Evolutionary conservation across 1,140 invertebrate species (phyloP).

Genomic region (Bombus pascuorum): DNA sequence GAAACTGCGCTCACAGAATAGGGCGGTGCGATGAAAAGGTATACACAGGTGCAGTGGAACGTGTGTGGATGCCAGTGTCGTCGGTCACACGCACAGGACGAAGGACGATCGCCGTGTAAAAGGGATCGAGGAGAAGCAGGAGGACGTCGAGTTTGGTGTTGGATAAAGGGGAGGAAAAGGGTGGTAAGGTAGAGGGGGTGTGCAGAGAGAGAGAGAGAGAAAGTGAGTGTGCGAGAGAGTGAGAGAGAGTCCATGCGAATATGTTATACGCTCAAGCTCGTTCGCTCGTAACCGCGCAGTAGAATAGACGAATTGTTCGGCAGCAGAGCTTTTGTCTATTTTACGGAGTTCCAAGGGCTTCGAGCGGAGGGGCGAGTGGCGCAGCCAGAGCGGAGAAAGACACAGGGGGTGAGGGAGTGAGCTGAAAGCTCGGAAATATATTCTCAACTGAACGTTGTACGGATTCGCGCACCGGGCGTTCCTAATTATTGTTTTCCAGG

Average conservation of each 20-base stretch:
- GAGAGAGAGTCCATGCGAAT: conserved; percentile 70
- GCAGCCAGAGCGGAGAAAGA: conserved; percentile 27
- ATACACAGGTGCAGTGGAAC: conserved; percentile 55
- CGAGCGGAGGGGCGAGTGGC: conserved; percentile 59
- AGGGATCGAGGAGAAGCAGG: conserved; percentile 41
- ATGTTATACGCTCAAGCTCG: conserved; percentile 77
- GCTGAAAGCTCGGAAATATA: conserved; percentile 79
- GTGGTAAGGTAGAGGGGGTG: neutral
- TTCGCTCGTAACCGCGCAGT: conserved; percentile 77
- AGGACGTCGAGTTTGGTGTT: conserved; percentile 15
- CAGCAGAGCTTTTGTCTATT: conserved; percentile 78
- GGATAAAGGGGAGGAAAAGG: conserved; percentile 23
- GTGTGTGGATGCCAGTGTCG: conserved; percentile 55
- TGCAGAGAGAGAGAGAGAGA: neutral
- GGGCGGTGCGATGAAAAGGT: conserved; percentile 63
- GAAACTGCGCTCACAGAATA: conserved; percentile 63
- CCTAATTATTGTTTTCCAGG: conserved; percentile 79
- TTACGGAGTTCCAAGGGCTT: conserved; percentile 79
- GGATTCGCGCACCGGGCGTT: conserved; percentile 77
- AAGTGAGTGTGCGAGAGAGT: neutral
- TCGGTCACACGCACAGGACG: conserved; percentile 48
- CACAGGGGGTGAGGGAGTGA: conserved; percentile 39
- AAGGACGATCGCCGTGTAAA: conserved; percentile 48
- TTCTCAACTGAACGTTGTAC: conserved; percentile 78
- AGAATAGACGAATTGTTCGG: conserved; percentile 80